A percentile compares a stretch with the other conserved stretches of the same genome.
Conservation (phyloP, 2,888 invertebrate genomes). For the Ectropis crepuscularia region DNA sequence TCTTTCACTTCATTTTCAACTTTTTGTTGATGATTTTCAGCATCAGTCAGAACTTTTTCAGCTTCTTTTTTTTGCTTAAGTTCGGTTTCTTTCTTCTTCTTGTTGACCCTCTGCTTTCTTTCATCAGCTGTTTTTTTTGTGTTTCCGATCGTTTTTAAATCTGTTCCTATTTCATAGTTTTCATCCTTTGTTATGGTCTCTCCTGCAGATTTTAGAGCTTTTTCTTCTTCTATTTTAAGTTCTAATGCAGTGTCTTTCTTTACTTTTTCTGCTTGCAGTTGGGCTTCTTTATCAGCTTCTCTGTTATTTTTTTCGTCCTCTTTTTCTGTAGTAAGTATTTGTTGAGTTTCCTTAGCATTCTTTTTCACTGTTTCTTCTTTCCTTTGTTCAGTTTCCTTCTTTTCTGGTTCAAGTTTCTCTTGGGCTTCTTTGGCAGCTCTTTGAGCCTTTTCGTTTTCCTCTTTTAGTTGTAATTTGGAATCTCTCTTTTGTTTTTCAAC, state of each 20-base stretch:
- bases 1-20: slow-evolving; percentile 16
- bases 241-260: slow-evolving; percentile 17
- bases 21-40: slow-evolving; percentile 3
- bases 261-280: slow-evolving; percentile 27
- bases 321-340: not conserved
- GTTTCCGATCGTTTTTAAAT: slow-evolving; percentile 11
- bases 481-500: not conserved
- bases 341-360: slow-evolving; percentile 1
- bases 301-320: slow-evolving; percentile 8
- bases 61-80: slow-evolving; percentile 7
- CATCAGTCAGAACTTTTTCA: not conserved
- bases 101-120: slow-evolving; percentile 7
- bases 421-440: slow-evolving; percentile 26
- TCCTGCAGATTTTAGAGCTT: not conserved
- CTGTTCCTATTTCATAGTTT: not conserved
- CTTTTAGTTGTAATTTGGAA: not conserved
- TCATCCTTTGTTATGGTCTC: too few species aligned
- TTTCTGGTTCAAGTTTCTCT: slow-evolving; percentile 11
- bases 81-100: slow-evolving; percentile 6
- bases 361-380: not conserved
- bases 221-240: slow-evolving; percentile 26
- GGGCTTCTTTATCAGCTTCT: slow-evolving; percentile 30
- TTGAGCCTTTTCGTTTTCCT: slow-evolving; percentile 2
- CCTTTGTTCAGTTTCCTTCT: slow-evolving; percentile 3
- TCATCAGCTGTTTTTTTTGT: slow-evolving; percentile 22